Evolutionary conservation across 2,888 invertebrate genomes (phyloP).

Genomic region (Noctua comes): DNA sequence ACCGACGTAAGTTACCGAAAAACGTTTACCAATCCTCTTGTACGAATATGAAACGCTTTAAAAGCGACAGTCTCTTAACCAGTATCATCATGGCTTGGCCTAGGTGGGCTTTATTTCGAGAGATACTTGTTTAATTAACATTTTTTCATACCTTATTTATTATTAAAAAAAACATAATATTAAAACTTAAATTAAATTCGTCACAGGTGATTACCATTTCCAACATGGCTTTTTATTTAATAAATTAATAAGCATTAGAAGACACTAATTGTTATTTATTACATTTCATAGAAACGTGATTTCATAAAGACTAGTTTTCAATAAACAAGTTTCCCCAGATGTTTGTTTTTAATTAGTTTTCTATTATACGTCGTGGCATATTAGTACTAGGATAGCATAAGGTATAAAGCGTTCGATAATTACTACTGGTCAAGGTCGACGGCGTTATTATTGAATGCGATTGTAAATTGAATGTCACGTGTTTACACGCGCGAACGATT

Average conservation of each 20-base stretch:
- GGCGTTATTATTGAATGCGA: constrained; percentile 55
- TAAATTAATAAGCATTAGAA: background rate
- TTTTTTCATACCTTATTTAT: background rate
- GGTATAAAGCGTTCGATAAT: constrained; percentile 45
- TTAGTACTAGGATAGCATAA: constrained; percentile 58
- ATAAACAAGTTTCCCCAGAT: constrained; percentile 33
- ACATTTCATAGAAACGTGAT: constrained; percentile 16
- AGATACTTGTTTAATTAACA: background rate
- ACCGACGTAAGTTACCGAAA: background rate
- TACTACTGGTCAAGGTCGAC: constrained; percentile 61
- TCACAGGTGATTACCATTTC: constrained; percentile 11
- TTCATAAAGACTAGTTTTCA: constrained; percentile 7
- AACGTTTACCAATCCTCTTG: background rate
- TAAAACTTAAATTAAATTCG: background rate
- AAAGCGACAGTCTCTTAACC: background rate
- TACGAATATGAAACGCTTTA: background rate
- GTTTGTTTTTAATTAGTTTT: constrained; percentile 41
- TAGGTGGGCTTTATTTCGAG: background rate
- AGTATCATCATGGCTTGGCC: background rate
- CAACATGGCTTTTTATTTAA: background rate
- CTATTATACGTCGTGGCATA: constrained; percentile 15
- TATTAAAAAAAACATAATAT: background rate
- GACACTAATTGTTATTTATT: constrained; percentile 37
- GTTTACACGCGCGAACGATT: constrained; percentile 51
- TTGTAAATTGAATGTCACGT: constrained; percentile 64